Conservation (phyloP, 2,797 vertebrate species). For the Enteromius afrohamiltoni region DNA sequence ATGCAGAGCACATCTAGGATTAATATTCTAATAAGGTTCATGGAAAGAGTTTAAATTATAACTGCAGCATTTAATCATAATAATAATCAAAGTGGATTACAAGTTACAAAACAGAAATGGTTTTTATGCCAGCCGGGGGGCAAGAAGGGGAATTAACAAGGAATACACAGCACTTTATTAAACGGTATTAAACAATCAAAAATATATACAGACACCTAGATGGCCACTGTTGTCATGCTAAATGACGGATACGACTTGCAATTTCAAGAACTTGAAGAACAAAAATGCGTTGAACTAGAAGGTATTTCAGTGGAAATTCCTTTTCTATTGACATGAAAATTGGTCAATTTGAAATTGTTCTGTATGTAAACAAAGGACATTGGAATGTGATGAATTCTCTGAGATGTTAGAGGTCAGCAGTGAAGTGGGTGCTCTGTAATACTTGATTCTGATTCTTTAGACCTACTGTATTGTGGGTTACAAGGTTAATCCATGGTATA, state of each 20-base stretch:
- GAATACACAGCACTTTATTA: constrained; percentile 37
- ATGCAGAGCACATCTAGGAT: constrained; percentile 51
- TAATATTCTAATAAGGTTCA: constrained; percentile 60
- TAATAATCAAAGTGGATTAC: constrained; percentile 64
- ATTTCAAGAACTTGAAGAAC: not conserved
- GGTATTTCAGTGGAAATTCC: constrained; percentile 11
- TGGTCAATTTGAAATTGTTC: not conserved
- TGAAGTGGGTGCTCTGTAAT: not conserved
- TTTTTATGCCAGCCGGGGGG: constrained; percentile 51
- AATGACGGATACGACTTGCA: not conserved
- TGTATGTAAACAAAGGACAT: not conserved
- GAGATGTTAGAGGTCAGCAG: not conserved
- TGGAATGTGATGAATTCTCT: not conserved
- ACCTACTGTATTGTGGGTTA: not conserved
- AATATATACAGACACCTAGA: constrained; percentile 47
- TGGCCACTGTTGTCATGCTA: constrained; percentile 3
- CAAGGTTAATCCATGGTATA: not conserved
- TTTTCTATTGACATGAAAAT: not conserved
- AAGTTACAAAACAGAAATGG: constrained; percentile 58
- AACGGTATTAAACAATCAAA: constrained; percentile 45
- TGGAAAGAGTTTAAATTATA: constrained; percentile 58
- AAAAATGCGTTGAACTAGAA: not conserved
- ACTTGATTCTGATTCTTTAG: not conserved
- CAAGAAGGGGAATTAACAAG: constrained; percentile 49
- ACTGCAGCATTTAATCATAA: constrained; percentile 62